Conservation (phyloP, 2,888 invertebrate genomes). For the Eubasilissa splendida region DNA sequence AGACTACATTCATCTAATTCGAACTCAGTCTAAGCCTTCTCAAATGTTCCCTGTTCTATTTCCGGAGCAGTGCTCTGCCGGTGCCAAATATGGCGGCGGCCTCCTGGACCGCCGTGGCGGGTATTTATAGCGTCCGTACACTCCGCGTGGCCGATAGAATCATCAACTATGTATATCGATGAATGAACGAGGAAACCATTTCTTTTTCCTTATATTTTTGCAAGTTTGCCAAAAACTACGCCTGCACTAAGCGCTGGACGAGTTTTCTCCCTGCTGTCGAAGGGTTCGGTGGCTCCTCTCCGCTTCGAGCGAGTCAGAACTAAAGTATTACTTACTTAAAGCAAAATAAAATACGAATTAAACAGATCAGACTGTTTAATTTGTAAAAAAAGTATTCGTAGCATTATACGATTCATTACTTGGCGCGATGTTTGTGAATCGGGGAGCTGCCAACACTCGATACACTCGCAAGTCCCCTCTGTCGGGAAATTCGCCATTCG, state of each 20-base stretch:
- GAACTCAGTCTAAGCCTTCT: constrained; percentile 46
- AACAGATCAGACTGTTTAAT: not conserved
- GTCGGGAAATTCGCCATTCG: constrained; percentile 39
- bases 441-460: constrained; percentile 40
- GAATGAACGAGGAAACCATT: constrained; percentile 53
- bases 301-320: not conserved
- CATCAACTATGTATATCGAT: constrained; percentile 50
- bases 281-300: constrained; percentile 17
- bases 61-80: constrained; percentile 38
- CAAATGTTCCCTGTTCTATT: constrained; percentile 53
- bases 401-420: constrained; percentile 3
- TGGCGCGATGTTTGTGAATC: constrained; percentile 45
- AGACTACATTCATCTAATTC: constrained; percentile 31
- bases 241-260: constrained; percentile 24
- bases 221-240: constrained; percentile 44
- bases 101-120: constrained; percentile 20
- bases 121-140: constrained; percentile 39
- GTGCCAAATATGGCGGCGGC: constrained; percentile 56
- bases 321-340: not conserved
- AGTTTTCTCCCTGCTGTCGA: constrained; percentile 34
- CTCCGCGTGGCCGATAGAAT: constrained; percentile 27
- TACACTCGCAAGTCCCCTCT: constrained; percentile 16
- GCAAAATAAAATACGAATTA: not conserved
- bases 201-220: constrained; percentile 41
- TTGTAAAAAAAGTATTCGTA: not conserved